Conservation (phyloP, 2,797 vertebrate species). For the Platyrinchus mystaceus region DNA sequence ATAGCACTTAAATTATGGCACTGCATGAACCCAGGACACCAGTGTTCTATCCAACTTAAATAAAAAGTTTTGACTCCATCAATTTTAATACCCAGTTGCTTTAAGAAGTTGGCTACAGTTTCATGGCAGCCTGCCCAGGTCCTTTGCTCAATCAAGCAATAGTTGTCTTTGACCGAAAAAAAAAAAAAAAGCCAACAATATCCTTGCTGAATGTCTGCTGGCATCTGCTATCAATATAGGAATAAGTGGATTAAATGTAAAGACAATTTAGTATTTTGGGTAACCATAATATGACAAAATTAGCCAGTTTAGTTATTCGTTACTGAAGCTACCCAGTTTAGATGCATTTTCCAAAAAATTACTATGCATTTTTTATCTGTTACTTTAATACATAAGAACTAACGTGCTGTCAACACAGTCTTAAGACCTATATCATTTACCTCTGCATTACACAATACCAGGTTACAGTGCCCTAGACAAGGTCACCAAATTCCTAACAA, state of each 20-base stretch:
- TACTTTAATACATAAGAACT: not conserved
- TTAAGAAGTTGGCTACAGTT: slow-evolving; percentile 69
- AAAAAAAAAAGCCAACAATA: slow-evolving; percentile 58
- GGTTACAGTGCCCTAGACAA: slow-evolving; percentile 41
- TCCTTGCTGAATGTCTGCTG: slow-evolving; percentile 65
- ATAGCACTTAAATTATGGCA: slow-evolving; percentile 50
- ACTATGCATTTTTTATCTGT: not conserved
- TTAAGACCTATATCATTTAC: not conserved
- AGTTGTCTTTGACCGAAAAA: slow-evolving; percentile 61
- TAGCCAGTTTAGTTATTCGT: not conserved
- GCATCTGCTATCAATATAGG: slow-evolving; percentile 48
- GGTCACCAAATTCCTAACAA: slow-evolving; percentile 27
- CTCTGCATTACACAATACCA: not conserved
- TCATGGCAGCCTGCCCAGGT: slow-evolving; percentile 71
- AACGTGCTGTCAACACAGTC: not conserved
- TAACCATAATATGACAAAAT: not conserved
- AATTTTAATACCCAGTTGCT: slow-evolving; percentile 73
- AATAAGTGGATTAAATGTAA: slow-evolving; percentile 41
- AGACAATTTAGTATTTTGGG: slow-evolving; percentile 51
- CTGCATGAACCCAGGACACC: slow-evolving; percentile 34
- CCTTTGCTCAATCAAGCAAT: slow-evolving; percentile 68
- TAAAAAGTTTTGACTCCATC: slow-evolving; percentile 71
- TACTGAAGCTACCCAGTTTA: not conserved
- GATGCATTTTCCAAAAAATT: not conserved
- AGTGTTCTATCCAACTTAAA: slow-evolving; percentile 72